These are phyloP conservation scores for Dromaius novaehollandiae DNA, from an alignment of 2,113 vertebrate genomes.

Conservation along the genomic window DNA sequence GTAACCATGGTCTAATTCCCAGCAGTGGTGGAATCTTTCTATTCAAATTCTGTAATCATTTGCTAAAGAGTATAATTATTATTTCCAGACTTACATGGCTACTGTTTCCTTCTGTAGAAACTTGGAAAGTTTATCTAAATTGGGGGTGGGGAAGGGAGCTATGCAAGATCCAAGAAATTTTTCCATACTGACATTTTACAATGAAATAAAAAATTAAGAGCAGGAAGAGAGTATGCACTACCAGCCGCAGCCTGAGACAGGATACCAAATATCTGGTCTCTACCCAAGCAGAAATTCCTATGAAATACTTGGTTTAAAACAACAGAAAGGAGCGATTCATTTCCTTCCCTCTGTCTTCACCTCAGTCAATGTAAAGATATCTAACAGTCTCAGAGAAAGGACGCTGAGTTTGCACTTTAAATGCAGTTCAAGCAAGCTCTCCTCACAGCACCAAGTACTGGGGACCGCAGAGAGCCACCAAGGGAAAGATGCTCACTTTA, in stretches of 20 bases:
- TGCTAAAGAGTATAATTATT: background rate
- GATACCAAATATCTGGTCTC: no score
- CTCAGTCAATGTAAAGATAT: background rate
- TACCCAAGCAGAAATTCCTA: no score
- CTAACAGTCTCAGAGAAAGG: background rate
- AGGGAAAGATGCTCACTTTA: background rate
- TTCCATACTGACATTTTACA: background rate
- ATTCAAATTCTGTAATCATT: background rate
- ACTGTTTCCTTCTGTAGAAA: background rate
- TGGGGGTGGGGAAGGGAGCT: background rate
- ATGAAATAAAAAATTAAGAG: background rate
- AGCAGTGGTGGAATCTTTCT: background rate
- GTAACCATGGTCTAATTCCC: background rate
- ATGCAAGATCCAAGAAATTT: background rate
- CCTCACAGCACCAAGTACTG: background rate
- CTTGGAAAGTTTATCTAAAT: background rate
- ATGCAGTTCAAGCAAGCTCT: background rate
- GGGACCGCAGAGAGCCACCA: background rate
- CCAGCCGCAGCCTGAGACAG: no score
- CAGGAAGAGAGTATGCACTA: no score
- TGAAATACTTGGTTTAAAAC: no score
- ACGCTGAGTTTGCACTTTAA: background rate
- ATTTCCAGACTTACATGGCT: background rate
- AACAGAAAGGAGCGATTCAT: no score
- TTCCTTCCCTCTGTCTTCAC: background rate